Evolutionary conservation across 1,140 invertebrate genomes (phyloP).

Genomic region (Drosophila murphyi): DNA sequence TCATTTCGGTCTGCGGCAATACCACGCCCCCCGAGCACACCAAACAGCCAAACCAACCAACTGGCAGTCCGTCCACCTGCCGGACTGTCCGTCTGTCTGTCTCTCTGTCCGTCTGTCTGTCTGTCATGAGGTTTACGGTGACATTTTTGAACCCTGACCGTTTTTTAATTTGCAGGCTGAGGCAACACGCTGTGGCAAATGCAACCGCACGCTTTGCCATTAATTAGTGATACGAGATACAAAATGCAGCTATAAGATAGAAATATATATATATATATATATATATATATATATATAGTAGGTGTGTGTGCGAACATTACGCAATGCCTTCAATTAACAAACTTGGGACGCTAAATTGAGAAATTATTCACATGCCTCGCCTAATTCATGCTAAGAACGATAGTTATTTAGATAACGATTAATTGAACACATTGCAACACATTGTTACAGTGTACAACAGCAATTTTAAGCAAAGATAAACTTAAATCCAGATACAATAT

Average conservation of each 20-base stretch:
- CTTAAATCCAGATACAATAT: too few relatives aligned
- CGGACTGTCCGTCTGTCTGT: slow-evolving; percentile 1
- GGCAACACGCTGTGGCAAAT: slow-evolving; percentile 26
- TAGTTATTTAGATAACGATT: slow-evolving; percentile 2
- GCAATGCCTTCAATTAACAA: slow-evolving; percentile 62
- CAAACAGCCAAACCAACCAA: not conserved
- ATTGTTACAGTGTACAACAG: too few relatives aligned
- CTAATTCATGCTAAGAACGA: not conserved
- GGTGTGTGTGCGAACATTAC: slow-evolving; percentile 35
- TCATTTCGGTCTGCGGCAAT: slow-evolving; percentile 30
- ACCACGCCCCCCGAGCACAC: slow-evolving; percentile 27
- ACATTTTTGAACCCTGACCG: slow-evolving; percentile 71
- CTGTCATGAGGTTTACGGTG: slow-evolving; percentile 49
- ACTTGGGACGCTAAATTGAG: slow-evolving; percentile 48
- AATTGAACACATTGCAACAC: not conserved
- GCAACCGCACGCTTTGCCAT: slow-evolving; percentile 49
- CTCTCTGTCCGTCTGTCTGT: not conserved
- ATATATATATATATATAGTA: not conserved
- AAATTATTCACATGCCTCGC: slow-evolving; percentile 44
- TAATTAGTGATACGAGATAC: slow-evolving; percentile 53
- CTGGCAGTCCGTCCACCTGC: not conserved
- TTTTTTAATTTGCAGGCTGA: slow-evolving; percentile 53
- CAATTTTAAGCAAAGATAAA: too few relatives aligned
- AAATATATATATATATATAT: not conserved
- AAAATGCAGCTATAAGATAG: slow-evolving; percentile 10